phyloP scores from a whole-genome alignment of 2,797 vertebrate species.

The Lophius americanus region DNA sequence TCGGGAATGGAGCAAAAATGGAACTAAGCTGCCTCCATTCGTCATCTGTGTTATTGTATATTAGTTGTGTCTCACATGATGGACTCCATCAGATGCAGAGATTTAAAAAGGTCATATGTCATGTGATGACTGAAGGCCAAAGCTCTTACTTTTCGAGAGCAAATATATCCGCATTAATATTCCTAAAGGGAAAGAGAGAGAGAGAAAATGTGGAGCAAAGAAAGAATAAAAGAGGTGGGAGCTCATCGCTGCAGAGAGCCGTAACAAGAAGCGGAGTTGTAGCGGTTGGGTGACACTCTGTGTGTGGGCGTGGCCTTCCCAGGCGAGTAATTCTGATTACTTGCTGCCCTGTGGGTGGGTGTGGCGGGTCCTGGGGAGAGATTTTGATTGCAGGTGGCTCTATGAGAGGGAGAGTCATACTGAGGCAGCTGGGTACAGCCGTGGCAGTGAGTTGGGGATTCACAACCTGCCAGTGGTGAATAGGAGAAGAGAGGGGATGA shows the following conservation, averaged over 20 bases:
- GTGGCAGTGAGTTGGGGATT: conserved; percentile 74
- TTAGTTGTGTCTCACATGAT: conserved; percentile 17
- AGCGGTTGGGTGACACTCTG: conserved; percentile 60
- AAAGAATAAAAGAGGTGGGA: neutral
- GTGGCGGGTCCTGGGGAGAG: conserved; percentile 71
- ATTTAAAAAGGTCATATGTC: neutral
- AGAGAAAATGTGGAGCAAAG: neutral
- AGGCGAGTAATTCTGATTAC: conserved; percentile 73
- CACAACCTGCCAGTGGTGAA: conserved; percentile 60
- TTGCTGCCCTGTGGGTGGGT: conserved; percentile 69
- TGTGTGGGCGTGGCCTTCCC: conserved; percentile 72
- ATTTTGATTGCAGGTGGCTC: conserved; percentile 66
- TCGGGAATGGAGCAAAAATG: neutral
- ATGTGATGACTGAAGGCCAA: conserved; percentile 3
- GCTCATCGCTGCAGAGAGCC: conserved; percentile 74
- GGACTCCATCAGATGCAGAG: neutral
- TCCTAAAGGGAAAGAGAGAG: conserved; percentile 9
- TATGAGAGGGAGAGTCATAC: conserved; percentile 73
- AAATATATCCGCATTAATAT: neutral
- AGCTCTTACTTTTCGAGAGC: conserved; percentile 15
- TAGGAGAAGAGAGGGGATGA: conserved; percentile 74
- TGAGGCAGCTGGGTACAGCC: conserved; percentile 69
- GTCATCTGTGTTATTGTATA: conserved; percentile 13
- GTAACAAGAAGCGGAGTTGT: conserved; percentile 64
- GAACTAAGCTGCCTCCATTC: conserved; percentile 4